Evolutionary conservation across 2,113 vertebrate genomes (phyloP), one percentile per base, ranked within the genome.

Genomic region (Channa maculata): DNA sequence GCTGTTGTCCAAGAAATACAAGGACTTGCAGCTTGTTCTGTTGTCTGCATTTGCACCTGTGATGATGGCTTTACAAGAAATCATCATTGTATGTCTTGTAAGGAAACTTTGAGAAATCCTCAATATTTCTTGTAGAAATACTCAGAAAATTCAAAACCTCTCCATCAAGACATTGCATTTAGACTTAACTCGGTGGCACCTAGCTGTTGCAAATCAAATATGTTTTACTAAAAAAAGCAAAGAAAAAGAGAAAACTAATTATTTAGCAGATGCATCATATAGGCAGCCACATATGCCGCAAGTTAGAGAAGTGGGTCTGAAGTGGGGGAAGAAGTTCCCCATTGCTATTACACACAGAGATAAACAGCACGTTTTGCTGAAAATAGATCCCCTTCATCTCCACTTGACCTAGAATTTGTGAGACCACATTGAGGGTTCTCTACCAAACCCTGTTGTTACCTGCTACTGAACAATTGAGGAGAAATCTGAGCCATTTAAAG

Each of bases 301-400:
- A 87, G 81, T 75, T 85, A 80, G 85, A 90, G 89, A 88, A 88
- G 79, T 86, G 77, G 79, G 79, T 66, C 81, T 70, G 75, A 69
- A 81, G 78, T 79, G 76, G 87, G 77, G 86, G 75, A 89, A 78
- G 82, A 92, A 79, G 89, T 84, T 89, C 84, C 71, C 72, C 70
- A 49, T 46, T 59, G 64, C 61, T 81, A 87, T 88, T 76, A 68
- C 75, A 85, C 83, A 48, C 80, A 78, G 75, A 87, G 79, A 89
- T 87, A 89, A 91, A 90, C 83, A 85, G 71, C 71, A 74, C 68
- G 81, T 88, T 84, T 76, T 49, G 71, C 86, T 79, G 63, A 78
- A 91, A 92, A 91, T 90, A 91, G 88, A 86, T 83, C 67, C 49
- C 75, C 80, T 86, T 91, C 84, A 85, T 86, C 76, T 90, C 48